These are phyloP conservation scores for Cromileptes altivelis DNA, from an alignment of 2,113 vertebrate genomes.

Conservation along the genomic window DNA sequence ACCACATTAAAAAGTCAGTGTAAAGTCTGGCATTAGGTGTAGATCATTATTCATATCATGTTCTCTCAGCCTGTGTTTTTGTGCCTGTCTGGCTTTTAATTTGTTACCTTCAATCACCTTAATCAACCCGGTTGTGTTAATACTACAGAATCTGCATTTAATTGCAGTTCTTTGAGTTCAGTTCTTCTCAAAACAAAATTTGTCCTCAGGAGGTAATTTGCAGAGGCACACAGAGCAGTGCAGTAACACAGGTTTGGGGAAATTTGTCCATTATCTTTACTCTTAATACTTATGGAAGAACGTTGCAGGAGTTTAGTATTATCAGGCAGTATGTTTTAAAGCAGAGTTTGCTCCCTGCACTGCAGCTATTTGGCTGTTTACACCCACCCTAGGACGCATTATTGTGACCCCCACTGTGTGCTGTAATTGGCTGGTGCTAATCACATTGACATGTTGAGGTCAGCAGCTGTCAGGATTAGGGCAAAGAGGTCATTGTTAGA, in stretches of 20 bases:
- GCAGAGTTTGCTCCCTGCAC: too few relatives aligned
- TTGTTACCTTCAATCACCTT: slow-evolving; percentile 11
- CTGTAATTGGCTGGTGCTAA: too few relatives aligned
- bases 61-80: neutral
- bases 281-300: neutral
- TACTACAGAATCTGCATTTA: slow-evolving; percentile 1
- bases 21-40: neutral
- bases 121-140: neutral
- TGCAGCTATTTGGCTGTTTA: too few relatives aligned
- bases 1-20: neutral
- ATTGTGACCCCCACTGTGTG: too few relatives aligned
- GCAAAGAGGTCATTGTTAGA: too few relatives aligned
- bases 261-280: neutral
- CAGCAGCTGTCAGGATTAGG: too few relatives aligned
- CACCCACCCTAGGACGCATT: too few relatives aligned
- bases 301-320: neutral
- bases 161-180: neutral
- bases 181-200: too few relatives aligned
- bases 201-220: too few relatives aligned
- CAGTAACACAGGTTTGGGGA: too few relatives aligned
- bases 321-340: neutral
- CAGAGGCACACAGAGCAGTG: too few relatives aligned
- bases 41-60: slow-evolving; percentile 4
- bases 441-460: too few relatives aligned
- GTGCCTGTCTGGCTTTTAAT: neutral